Evolutionary conservation across 2,888 invertebrate genomes (phyloP).

Genomic region (Acanthosepion esculentum): DNA sequence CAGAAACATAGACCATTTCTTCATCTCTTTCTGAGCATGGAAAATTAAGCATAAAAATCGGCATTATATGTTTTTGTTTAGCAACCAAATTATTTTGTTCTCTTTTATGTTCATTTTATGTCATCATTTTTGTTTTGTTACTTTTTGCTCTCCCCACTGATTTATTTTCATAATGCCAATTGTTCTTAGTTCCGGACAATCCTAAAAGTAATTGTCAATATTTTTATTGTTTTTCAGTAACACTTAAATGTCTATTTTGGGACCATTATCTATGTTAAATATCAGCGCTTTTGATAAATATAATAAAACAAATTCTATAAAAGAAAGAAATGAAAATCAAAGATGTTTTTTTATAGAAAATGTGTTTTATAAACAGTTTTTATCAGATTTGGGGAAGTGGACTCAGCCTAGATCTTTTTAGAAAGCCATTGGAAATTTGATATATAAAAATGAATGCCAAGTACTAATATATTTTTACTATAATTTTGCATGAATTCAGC

Average conservation of each 20-base stretch:
- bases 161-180: neutral
- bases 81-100: neutral
- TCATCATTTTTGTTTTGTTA: neutral
- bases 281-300: neutral
- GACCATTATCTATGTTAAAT: neutral
- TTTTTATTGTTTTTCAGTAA: neutral
- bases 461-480: too few relatives aligned
- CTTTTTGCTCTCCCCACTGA: neutral
- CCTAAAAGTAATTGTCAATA: neutral
- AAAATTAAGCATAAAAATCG: neutral
- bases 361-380: neutral
- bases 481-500: too few relatives aligned
- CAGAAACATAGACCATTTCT: neutral
- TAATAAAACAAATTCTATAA: too few relatives aligned
- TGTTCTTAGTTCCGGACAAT: neutral
- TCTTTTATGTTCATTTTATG: neutral
- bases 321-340: too few relatives aligned
- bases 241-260: neutral
- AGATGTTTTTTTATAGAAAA: too few relatives aligned
- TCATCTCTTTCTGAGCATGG: neutral
- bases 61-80: neutral
- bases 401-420: too few relatives aligned
- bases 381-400: too few relatives aligned
- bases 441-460: too few relatives aligned
- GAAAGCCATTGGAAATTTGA: too few relatives aligned